Conservation (phyloP, 23 tunicate species). For the Botrylloides violaceus region DNA sequence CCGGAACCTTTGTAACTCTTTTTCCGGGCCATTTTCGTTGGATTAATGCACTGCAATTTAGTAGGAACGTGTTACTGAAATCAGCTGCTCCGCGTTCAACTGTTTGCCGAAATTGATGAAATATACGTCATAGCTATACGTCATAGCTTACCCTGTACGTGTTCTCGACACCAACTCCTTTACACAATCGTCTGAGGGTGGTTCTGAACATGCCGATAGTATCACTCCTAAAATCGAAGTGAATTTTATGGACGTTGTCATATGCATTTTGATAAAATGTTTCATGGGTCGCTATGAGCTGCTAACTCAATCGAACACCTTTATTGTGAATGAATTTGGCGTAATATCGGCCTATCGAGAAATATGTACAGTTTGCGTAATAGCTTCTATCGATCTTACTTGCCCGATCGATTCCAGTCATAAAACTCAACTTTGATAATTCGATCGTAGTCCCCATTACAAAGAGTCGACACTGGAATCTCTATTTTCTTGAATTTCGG, state of each 20-base stretch:
- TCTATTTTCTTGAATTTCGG: slow-evolving; percentile 56
- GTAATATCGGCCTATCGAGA: too few relatives aligned
- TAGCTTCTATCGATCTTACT: slow-evolving; percentile 28
- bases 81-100: too few relatives aligned
- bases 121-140: too few relatives aligned
- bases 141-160: slow-evolving; percentile 70
- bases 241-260: too few relatives aligned
- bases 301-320: too few relatives aligned
- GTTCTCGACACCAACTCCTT: slow-evolving; percentile 68
- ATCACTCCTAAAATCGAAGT: slow-evolving; percentile 59
- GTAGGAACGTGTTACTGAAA: too few relatives aligned
- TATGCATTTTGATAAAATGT: too few relatives aligned
- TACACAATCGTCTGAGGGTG: slow-evolving; percentile 26
- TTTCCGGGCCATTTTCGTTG: not conserved
- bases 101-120: too few relatives aligned
- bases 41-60: not conserved
- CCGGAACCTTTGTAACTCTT: not conserved
- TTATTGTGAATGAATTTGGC: too few relatives aligned
- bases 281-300: too few relatives aligned
- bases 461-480: slow-evolving; percentile 54
- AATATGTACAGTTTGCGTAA: not conserved
- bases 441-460: slow-evolving; percentile 84
- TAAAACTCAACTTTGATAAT: slow-evolving; percentile 89
- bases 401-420: slow-evolving; percentile 84
- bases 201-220: slow-evolving; percentile 77